phyloP scores from a whole-genome alignment of 2,113 vertebrate species.

The Melanotaenia duboulayi region DNA sequence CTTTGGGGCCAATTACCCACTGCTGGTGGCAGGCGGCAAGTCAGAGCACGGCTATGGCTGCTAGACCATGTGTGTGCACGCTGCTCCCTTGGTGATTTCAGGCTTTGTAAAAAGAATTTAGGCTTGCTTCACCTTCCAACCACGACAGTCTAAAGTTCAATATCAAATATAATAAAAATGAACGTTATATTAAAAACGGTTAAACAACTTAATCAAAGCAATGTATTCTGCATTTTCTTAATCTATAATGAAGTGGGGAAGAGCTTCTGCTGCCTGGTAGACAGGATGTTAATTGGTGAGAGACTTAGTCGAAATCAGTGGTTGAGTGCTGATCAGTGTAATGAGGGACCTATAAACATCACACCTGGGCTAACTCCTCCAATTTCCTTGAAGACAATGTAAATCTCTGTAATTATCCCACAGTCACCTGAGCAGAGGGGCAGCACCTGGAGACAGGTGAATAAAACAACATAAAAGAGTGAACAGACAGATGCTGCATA shows the following conservation, averaged over 20 bases:
- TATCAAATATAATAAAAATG: neutral
- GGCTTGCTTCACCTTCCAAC: slow-evolving; percentile 31
- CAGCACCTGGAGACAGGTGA: slow-evolving; percentile 69
- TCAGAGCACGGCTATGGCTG: slow-evolving; percentile 79
- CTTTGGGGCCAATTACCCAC: slow-evolving; percentile 86
- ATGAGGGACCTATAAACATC: slow-evolving; percentile 74
- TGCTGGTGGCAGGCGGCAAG: slow-evolving; percentile 79
- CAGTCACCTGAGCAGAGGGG: slow-evolving; percentile 70
- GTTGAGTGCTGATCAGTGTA: slow-evolving; percentile 69
- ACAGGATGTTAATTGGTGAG: slow-evolving; percentile 67
- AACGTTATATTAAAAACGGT: slow-evolving; percentile 7
- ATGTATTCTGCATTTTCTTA: neutral
- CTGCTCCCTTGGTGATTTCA: slow-evolving; percentile 58
- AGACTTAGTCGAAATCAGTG: slow-evolving; percentile 63
- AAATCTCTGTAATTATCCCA: slow-evolving; percentile 81
- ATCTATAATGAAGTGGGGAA: no score
- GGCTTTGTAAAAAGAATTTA: slow-evolving; percentile 46
- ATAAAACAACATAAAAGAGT: slow-evolving; percentile 67
- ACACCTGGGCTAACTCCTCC: slow-evolving; percentile 79
- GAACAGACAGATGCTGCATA: slow-evolving; percentile 56
- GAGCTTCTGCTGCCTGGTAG: slow-evolving; percentile 17
- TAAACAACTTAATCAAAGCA: neutral
- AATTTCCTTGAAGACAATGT: slow-evolving; percentile 81
- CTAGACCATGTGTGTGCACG: slow-evolving; percentile 66
- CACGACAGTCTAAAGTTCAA: neutral